A percentile compares a stretch with the other conserved stretches of the same genome.
These are phyloP conservation scores for Bursaphelenchus mucronatus DNA, from an alignment of 1,140 invertebrate species.

Conservation along the genomic window DNA sequence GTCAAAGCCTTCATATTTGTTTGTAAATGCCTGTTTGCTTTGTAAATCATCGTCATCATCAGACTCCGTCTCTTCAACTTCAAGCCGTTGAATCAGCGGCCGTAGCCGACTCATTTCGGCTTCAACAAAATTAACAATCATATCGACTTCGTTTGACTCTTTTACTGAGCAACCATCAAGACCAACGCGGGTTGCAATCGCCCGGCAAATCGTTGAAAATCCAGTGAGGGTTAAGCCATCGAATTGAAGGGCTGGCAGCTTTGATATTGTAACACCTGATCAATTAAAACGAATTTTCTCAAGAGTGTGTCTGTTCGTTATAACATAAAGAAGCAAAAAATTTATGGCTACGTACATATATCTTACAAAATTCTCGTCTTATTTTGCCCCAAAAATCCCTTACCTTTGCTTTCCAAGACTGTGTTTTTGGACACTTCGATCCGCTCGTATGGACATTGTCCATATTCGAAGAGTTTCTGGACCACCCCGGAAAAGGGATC, in stretches of 20 bases:
- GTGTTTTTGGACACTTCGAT: background rate
- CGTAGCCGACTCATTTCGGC: background rate
- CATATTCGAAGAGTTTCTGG: constrained; percentile 8
- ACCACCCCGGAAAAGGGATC: constrained; percentile 15
- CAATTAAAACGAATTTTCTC: too few relatives aligned
- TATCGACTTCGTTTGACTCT: constrained; percentile 14
- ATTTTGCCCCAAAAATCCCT: too few relatives aligned
- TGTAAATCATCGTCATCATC: too few relatives aligned
- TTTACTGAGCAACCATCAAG: constrained; percentile 9
- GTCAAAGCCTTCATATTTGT: background rate
- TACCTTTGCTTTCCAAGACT: too few relatives aligned
- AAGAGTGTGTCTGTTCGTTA: too few relatives aligned
- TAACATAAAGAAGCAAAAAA: too few relatives aligned
- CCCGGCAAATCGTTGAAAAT: constrained; percentile 11
- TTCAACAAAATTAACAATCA: constrained; percentile 18
- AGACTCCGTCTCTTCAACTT: background rate
- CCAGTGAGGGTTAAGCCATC: constrained; percentile 6
- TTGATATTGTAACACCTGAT: constrained; percentile 2
- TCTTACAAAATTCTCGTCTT: background rate
- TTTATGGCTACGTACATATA: too few relatives aligned
- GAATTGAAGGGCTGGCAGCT: constrained; percentile 10
- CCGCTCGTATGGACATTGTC: constrained; percentile 11
- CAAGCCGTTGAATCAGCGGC: background rate
- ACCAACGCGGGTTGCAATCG: constrained; percentile 7
- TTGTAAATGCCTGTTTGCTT: too few relatives aligned